phyloP scores from a whole-genome alignment of 2,888 invertebrate genomes.

The Macaria liturata region DNA sequence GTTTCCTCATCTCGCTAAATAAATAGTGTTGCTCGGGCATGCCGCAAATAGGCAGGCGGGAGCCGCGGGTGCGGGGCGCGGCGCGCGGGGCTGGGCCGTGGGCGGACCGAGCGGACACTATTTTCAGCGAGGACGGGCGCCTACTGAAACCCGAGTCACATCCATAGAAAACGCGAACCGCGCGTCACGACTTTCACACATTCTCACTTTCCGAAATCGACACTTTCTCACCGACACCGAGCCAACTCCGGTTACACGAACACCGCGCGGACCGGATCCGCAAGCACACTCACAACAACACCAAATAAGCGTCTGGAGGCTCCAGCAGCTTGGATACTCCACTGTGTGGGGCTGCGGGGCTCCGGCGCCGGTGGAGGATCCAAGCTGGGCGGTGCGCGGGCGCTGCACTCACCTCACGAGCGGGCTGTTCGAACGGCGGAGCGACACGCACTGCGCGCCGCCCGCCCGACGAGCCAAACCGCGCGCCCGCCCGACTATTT shows the following conservation, averaged over 20 bases:
- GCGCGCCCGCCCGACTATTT: slow-evolving; percentile 79
- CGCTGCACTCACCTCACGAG: slow-evolving; percentile 73
- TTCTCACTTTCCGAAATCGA: slow-evolving; percentile 28
- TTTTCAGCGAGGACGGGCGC: slow-evolving; percentile 79
- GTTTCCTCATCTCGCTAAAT: slow-evolving; percentile 80
- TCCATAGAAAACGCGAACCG: slow-evolving; percentile 46
- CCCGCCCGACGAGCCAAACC: slow-evolving; percentile 64
- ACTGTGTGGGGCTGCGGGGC: slow-evolving; percentile 36
- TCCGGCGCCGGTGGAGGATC: slow-evolving; percentile 54
- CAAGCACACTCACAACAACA: slow-evolving; percentile 50
- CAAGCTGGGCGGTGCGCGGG: slow-evolving; percentile 53
- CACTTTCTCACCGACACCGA: slow-evolving; percentile 37
- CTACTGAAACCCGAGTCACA: slow-evolving; percentile 78
- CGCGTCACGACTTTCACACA: slow-evolving; percentile 40
- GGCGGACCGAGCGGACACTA: slow-evolving; percentile 60
- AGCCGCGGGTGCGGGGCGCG: slow-evolving; percentile 52
- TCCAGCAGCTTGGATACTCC: slow-evolving; percentile 68
- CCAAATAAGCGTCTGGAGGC: slow-evolving; percentile 44
- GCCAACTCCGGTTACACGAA: slow-evolving; percentile 30
- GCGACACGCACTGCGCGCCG: slow-evolving; percentile 81
- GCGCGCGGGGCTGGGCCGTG: slow-evolving; percentile 39
- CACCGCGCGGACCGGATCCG: slow-evolving; percentile 33
- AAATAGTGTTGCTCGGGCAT: slow-evolving; percentile 70
- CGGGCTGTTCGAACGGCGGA: slow-evolving; percentile 82
- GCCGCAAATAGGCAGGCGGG: slow-evolving; percentile 76